These are phyloP conservation scores for Phalacrocorax brasilianus DNA, from an alignment of 2,113 vertebrate genomes.

Conservation along the genomic window DNA sequence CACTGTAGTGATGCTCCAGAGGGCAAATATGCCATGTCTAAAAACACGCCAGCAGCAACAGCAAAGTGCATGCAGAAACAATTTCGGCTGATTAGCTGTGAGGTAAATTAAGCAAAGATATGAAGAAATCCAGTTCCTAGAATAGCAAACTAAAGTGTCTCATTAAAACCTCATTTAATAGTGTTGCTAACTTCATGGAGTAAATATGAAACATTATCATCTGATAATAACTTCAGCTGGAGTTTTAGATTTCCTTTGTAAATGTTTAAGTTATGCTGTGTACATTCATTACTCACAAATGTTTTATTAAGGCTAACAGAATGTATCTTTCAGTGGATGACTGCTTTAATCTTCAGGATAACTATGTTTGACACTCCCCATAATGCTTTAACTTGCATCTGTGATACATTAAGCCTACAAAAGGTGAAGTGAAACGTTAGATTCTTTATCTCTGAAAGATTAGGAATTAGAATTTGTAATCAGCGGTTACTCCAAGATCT, in stretches of 20 bases:
- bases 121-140: not conserved
- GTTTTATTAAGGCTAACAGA: not conserved
- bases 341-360: slow-evolving; percentile 10
- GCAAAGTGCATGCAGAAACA: not conserved
- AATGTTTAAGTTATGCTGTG: not conserved
- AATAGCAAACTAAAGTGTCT: not conserved
- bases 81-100: not conserved
- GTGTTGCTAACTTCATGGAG: not conserved
- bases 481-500: not conserved
- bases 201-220: not conserved
- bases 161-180: slow-evolving; percentile 1
- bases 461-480: not conserved
- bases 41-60: not conserved
- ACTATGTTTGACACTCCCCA: not conserved
- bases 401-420: not conserved
- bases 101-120: not conserved
- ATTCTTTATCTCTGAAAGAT: not conserved
- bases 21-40: not conserved
- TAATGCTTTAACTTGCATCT: not conserved
- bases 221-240: not conserved
- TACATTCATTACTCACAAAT: not conserved
- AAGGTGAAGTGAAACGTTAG: not conserved
- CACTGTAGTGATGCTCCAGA: not conserved
- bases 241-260: not conserved
- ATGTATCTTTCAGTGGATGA: not conserved